Conservation (phyloP, 2,888 invertebrate genomes). For the Mythimna lalbum region DNA sequence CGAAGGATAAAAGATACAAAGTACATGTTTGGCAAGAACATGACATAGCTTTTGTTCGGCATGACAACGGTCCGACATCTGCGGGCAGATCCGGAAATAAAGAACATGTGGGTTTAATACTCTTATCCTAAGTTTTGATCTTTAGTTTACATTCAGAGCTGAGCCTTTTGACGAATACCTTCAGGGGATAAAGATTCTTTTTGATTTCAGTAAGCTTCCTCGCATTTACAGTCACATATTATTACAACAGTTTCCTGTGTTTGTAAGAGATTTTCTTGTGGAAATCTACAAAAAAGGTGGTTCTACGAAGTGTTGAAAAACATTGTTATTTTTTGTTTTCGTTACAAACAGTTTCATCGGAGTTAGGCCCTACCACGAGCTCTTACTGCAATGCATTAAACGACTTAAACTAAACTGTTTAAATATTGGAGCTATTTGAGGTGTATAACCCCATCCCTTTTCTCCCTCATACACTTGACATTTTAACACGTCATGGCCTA, state of each 20-base stretch:
- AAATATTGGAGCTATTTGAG: too few relatives aligned
- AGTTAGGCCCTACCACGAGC: too few relatives aligned
- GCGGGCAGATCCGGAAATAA: constrained; percentile 57
- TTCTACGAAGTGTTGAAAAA: background rate
- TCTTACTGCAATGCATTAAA: too few relatives aligned
- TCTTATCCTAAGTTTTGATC: constrained; percentile 59
- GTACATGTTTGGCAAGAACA: constrained; percentile 62
- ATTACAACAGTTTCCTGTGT: constrained; percentile 6
- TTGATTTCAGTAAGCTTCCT: constrained; percentile 27
- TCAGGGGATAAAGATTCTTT: constrained; percentile 37
- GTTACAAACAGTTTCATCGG: background rate
- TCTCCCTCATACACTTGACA: too few relatives aligned
- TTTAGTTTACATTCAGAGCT: constrained; percentile 51
- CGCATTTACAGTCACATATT: constrained; percentile 21
- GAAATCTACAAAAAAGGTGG: background rate
- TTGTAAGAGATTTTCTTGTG: background rate
- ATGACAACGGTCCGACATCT: constrained; percentile 65
- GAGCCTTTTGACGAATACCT: constrained; percentile 39
- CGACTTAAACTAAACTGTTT: too few relatives aligned
- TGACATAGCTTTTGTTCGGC: constrained; percentile 59
- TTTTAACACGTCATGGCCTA: too few relatives aligned
- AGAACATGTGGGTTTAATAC: constrained; percentile 62
- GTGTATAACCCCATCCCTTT: too few relatives aligned
- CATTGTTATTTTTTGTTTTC: background rate
- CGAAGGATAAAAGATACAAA: constrained; percentile 59